Evolutionary conservation across 2,888 invertebrate species (phyloP).

Genomic region (Ferdinandea cuprea): DNA sequence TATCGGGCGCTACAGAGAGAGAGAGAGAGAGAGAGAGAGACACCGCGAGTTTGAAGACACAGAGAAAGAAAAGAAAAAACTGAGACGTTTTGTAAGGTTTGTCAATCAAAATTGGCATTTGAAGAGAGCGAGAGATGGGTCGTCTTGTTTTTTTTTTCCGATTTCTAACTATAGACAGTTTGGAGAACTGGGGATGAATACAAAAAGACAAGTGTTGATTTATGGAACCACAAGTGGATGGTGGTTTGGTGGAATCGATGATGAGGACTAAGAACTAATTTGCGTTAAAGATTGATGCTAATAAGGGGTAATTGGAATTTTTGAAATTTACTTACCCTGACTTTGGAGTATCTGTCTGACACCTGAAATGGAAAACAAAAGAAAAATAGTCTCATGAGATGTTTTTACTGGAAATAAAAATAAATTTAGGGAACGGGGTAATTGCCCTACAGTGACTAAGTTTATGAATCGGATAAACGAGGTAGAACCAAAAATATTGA

Average conservation of each 20-base stretch:
- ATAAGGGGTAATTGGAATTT: slow-evolving; percentile 30
- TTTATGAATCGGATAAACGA: too few relatives aligned
- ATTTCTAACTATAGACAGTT: not conserved
- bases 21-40: slow-evolving; percentile 12
- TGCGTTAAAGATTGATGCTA: slow-evolving; percentile 9
- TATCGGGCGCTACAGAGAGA: slow-evolving; percentile 36
- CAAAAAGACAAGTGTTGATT: slow-evolving; percentile 60
- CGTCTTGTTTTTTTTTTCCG: not conserved
- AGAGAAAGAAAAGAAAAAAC: not conserved
- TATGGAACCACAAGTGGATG: slow-evolving; percentile 41
- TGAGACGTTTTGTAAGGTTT: slow-evolving; percentile 40
- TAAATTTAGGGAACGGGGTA: too few relatives aligned
- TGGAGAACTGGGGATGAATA: slow-evolving; percentile 40
- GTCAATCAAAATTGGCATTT: slow-evolving; percentile 71
- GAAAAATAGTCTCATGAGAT: not conserved
- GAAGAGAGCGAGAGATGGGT: slow-evolving; percentile 16
- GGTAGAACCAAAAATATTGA: too few relatives aligned
- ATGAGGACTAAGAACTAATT: slow-evolving; percentile 38
- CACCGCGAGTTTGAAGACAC: not conserved
- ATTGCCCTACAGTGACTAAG: too few relatives aligned
- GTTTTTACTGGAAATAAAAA: not conserved
- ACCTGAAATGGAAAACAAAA: slow-evolving; percentile 40
- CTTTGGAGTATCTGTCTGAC: slow-evolving; percentile 12
- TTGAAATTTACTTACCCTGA: slow-evolving; percentile 47
- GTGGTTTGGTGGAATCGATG: not conserved